Evolutionary conservation across 1,140 invertebrate genomes (phyloP), one percentile per base, ranked within the genome.

Genomic region (Apis cerana): DNA sequence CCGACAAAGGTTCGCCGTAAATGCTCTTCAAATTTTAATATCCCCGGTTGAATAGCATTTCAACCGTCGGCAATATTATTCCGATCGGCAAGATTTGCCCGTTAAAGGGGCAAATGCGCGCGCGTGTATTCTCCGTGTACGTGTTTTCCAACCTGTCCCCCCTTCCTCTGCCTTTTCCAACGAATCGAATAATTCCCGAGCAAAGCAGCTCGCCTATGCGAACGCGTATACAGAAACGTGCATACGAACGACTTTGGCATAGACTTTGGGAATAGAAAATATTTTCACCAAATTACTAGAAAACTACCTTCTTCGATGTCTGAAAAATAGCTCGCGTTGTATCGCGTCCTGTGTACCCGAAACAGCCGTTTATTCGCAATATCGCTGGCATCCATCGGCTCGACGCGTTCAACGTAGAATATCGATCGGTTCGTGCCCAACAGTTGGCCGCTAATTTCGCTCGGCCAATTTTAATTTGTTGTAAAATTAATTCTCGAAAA

Each of bases 341-440:
- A 81, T n/a, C 52, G 21, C 52, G 33, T 77, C 54, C 48, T 48
- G 68, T 64, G 56, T 50, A 9, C 5, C 15, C 50, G 12, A 4
- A n/a, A 21, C 58, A 67, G n/a, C 27, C 52, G 13, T 70, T 70
- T 54, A 69, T 27, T 62, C 13, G 13, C 23, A 12, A 68, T 59
- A 68, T 68, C 74, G 43, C 48, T 58, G 69, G 52, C 69, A 50
- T 62, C 56, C 69, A 50, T 56, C 56, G n/a, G n/a, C 27, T 84
- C 69, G n/a, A 43, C 13, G 54, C 9, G 69, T 56, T 62, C 23
- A 81, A 69, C 58, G 59, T 61, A 59, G 23, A 70, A 75, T 88
- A 85, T 87, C 78, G 85, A 88, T 88, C 74, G 80, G 83, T 80
- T 78, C 84, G 77, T 54, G 52, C n/a, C 77, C 54, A 81, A 86